These are phyloP conservation scores for Lithosia quadra DNA, from an alignment of 2,888 invertebrate genomes.

Conservation along the genomic window DNA sequence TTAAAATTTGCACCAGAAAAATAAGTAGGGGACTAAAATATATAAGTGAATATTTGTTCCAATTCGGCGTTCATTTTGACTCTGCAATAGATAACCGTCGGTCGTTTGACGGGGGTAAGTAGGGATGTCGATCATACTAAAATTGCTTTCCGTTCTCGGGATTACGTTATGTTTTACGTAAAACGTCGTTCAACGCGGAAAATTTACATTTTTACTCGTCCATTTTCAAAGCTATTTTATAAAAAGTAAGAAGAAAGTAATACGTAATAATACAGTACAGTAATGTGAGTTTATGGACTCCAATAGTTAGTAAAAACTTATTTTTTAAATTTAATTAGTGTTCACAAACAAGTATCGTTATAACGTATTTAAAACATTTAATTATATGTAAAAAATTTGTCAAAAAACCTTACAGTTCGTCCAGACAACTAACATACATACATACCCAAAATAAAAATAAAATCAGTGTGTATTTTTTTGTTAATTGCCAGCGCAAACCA, in stretches of 20 bases:
- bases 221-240: slow-evolving; percentile 23
- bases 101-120: slow-evolving; percentile 62
- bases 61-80: slow-evolving; percentile 58
- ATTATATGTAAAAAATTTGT: too few relatives aligned
- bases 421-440: too few relatives aligned
- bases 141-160: slow-evolving; percentile 47
- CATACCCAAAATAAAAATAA: not conserved
- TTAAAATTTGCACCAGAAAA: slow-evolving; percentile 44
- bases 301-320: not conserved
- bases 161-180: slow-evolving; percentile 55
- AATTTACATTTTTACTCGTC: slow-evolving; percentile 16
- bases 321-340: too few relatives aligned
- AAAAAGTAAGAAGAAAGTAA: slow-evolving; percentile 6
- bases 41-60: slow-evolving; percentile 53
- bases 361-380: too few relatives aligned
- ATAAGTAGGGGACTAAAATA: slow-evolving; percentile 37
- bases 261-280: not conserved
- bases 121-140: slow-evolving; percentile 59
- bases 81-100: slow-evolving; percentile 62
- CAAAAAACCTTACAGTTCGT: too few relatives aligned
- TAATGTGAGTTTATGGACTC: not conserved
- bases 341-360: too few relatives aligned
- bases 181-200: slow-evolving; percentile 48
- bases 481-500: not conserved
- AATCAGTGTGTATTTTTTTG: too few relatives aligned